Percentiles rank a stretch among this genome's conserved stretches.
phyloP scores from a whole-genome alignment of 2,797 vertebrate species.

The Syngnathus acus region DNA sequence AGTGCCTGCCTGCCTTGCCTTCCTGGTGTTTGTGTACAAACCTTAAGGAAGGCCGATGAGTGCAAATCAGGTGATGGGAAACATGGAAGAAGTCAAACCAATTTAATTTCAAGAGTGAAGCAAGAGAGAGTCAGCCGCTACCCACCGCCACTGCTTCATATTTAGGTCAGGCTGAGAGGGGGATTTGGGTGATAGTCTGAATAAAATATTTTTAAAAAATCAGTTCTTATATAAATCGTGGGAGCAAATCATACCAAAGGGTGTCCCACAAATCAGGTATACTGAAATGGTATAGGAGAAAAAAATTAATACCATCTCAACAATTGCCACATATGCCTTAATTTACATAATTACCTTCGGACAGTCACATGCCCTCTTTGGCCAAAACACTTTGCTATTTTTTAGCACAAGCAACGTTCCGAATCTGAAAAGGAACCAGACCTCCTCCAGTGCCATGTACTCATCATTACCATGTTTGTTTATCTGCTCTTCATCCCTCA shows the following conservation, averaged over 20 bases:
- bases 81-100: conserved; percentile 2
- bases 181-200: too few species aligned
- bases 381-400: conserved; percentile 47
- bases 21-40: not conserved
- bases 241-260: too few species aligned
- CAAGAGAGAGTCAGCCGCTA: conserved; percentile 49
- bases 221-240: too few species aligned
- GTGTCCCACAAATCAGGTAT: too few species aligned
- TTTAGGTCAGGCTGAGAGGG: conserved; percentile 48
- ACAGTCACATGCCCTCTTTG: not conserved
- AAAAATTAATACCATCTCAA: not conserved
- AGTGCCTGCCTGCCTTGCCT: conserved; percentile 8
- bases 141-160: conserved; percentile 33
- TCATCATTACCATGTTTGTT: conserved; percentile 74
- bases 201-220: too few species aligned
- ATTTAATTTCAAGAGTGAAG: conserved; percentile 36
- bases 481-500: conserved; percentile 58
- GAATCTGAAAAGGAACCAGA: conserved; percentile 49
- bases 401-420: conserved; percentile 47
- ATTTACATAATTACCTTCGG: too few species aligned
- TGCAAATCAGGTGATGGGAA: conserved; percentile 18
- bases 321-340: too few species aligned
- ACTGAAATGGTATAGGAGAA: too few species aligned
- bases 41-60: not conserved
- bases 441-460: conserved; percentile 53